Evolutionary conservation across 1,140 invertebrate species (phyloP).

Genomic region (Penaeus vannamei): DNA sequence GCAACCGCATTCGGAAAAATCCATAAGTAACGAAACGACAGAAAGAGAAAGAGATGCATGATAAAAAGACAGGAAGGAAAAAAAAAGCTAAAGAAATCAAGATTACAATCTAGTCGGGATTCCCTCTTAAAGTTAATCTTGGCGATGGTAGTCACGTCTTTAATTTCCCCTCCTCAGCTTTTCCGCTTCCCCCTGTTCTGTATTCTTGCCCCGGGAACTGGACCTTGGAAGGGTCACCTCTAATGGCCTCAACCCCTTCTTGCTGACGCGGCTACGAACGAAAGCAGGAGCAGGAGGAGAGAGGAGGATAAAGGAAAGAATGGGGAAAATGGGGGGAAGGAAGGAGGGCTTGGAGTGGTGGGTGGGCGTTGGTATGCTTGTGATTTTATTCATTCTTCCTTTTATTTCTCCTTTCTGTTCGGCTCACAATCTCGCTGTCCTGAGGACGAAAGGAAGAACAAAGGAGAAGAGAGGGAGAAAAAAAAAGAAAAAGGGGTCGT

Average conservation of each 20-base stretch:
- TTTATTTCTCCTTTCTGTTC: too few species aligned
- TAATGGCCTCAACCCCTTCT: background rate
- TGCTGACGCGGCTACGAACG: background rate
- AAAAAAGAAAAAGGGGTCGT: too few species aligned
- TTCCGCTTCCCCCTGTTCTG: conserved; percentile 36
- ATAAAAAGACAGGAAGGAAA: background rate
- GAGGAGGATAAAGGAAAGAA: background rate
- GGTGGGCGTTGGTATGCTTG: background rate
- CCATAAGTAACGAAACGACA: too few species aligned
- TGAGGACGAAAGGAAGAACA: too few species aligned
- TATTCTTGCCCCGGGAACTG: conserved; percentile 50
- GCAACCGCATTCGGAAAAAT: too few species aligned
- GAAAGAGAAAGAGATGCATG: background rate
- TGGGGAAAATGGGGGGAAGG: background rate
- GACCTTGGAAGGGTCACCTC: conserved; percentile 43
- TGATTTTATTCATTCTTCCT: too few species aligned
- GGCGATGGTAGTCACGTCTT: conserved; percentile 60
- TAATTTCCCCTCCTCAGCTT: conserved; percentile 37
- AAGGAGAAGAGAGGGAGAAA: too few species aligned
- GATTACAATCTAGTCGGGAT: conserved; percentile 50
- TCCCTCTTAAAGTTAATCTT: conserved; percentile 34
- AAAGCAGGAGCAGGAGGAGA: background rate
- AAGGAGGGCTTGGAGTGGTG: background rate
- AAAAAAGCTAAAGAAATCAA: background rate
- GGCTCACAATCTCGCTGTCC: too few species aligned